A percentile compares a stretch with the other conserved stretches of the same genome.
These are phyloP conservation scores for Betta splendens DNA, from an alignment of 2,797 vertebrate species.

Conservation along the genomic window DNA sequence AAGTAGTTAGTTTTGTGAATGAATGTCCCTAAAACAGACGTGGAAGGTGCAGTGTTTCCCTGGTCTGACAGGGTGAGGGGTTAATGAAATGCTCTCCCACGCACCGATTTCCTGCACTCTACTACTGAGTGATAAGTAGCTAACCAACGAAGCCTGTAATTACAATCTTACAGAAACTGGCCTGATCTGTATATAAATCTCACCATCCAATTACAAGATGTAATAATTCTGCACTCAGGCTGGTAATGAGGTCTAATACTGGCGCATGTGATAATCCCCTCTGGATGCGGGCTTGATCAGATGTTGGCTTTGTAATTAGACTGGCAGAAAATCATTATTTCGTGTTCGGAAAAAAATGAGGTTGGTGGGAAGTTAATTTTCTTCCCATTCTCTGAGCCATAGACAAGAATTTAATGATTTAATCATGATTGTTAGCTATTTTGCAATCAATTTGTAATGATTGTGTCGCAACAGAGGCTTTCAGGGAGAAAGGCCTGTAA, in stretches of 20 bases:
- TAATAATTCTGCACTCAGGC: conserved; percentile 99
- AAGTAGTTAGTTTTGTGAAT: conserved; percentile 94
- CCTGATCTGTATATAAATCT: conserved; percentile 99
- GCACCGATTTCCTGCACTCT: conserved; percentile 97
- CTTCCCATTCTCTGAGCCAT: conserved; percentile 97
- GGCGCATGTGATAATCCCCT: conserved; percentile 99
- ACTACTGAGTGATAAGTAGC: conserved; percentile 96
- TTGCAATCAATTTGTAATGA: conserved; percentile 99
- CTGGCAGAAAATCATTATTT: conserved; percentile 99
- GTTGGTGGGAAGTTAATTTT: conserved; percentile 99
- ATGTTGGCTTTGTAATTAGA: conserved; percentile 99
- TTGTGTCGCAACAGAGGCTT: conserved; percentile 96
- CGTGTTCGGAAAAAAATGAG: conserved; percentile 97
- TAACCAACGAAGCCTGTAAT: conserved; percentile 99
- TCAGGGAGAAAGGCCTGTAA: conserved; percentile 85
- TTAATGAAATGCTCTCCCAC: conserved; percentile 99
- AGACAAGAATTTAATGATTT: conserved; percentile 99
- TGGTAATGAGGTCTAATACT: conserved; percentile 99
- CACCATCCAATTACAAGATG: conserved; percentile 99
- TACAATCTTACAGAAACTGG: conserved; percentile 99
- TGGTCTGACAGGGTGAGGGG: conserved; percentile 90
- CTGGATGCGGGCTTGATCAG: conserved; percentile 99
- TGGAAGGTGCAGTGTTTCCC: conserved; percentile 88
- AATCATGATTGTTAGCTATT: conserved; percentile 99
- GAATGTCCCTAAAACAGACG: conserved; percentile 97